Evolutionary conservation across 2,797 vertebrate species (phyloP).

Genomic region (Girardinus metallicus): DNA sequence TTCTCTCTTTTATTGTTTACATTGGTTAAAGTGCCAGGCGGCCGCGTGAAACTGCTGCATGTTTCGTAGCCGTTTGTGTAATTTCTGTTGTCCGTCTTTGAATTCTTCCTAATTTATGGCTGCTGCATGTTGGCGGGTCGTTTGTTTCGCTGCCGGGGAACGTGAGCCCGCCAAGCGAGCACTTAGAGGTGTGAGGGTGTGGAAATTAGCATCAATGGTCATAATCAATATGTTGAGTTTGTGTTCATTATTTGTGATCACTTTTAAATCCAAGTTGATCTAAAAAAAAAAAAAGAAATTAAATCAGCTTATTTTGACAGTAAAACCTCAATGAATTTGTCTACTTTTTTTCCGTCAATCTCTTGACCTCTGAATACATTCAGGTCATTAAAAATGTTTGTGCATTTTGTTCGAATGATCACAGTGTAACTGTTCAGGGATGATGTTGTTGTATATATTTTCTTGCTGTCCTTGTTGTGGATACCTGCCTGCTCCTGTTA

Average conservation of each 20-base stretch:
- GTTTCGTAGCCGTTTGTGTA: slow-evolving; percentile 62
- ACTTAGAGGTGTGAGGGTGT: slow-evolving; percentile 55
- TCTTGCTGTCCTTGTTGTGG: slow-evolving; percentile 46
- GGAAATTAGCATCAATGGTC: slow-evolving; percentile 6
- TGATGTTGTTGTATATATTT: slow-evolving; percentile 70
- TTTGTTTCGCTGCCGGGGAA: slow-evolving; percentile 43
- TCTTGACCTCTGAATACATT: slow-evolving; percentile 46
- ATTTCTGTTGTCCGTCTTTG: slow-evolving; percentile 38
- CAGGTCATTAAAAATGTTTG: slow-evolving; percentile 56
- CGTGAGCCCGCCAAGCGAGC: slow-evolving; percentile 53
- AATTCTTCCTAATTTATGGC: slow-evolving; percentile 73
- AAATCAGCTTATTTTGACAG: slow-evolving; percentile 3
- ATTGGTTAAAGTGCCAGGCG: slow-evolving; percentile 59
- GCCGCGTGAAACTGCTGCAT: slow-evolving; percentile 72
- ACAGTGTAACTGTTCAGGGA: slow-evolving; percentile 80
- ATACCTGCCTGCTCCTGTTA: slow-evolving; percentile 60
- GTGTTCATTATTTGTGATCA: not conserved
- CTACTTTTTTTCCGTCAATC: slow-evolving; percentile 14
- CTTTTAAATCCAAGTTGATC: slow-evolving; percentile 15
- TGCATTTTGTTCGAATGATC: slow-evolving; percentile 50
- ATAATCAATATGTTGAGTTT: not conserved
- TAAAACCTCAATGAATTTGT: slow-evolving; percentile 18
- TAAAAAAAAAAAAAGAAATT: not conserved
- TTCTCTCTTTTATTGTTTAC: slow-evolving; percentile 72
- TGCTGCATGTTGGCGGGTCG: slow-evolving; percentile 64